Evolutionary conservation across 2,888 invertebrate species (phyloP), one percentile per base, ranked within the genome.

Genomic region (Nysson spinosus): DNA sequence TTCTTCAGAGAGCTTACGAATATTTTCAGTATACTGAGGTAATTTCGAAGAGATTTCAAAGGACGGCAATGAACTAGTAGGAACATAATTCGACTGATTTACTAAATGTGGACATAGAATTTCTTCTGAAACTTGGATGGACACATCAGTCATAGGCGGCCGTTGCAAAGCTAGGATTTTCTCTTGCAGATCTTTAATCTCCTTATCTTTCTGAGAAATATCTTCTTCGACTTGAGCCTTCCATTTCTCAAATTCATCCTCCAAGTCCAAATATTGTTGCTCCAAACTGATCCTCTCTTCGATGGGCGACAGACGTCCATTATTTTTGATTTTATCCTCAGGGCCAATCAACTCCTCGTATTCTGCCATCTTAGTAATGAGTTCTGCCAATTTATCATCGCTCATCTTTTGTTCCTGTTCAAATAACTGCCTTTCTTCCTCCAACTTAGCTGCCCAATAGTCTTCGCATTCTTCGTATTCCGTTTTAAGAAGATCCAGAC

Each of bases 381-480:
- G 88, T 70, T 94, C 94, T 1, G 91, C 89, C 68, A 95, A 91
- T 72, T 94, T 94, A 76, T 94, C 93, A 83, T 93, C 94, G 66
- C 91, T 93, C 40, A 93, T 91, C 72, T 91, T 90, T 86, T 94
- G 94, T 81, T 95, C 95, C 64, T 92, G 92, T 78, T 93, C 93
- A 82, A 92, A 93, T 55, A 92, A 87, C 69, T 91, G 91, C 20
- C 95, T 90, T 86, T 96, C 96, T 65, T 94, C 94, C 42, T 93
- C 92, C 56, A 96, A 88, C 87, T 95, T 95, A 24, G 89, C 88
- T 43, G 92, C 90, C 96, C 96, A 96, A 88, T 96, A 96, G 84
- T 95, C 95, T 85, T 96, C 96, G 85, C 95, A 94, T 63, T 92
- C 92, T 78, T 95, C 95, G 83, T 94, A 95, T 82, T 95, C 96